These are phyloP conservation scores for Buceros bicornis DNA, from an alignment of 2,797 vertebrate genomes.

Conservation along the genomic window DNA sequence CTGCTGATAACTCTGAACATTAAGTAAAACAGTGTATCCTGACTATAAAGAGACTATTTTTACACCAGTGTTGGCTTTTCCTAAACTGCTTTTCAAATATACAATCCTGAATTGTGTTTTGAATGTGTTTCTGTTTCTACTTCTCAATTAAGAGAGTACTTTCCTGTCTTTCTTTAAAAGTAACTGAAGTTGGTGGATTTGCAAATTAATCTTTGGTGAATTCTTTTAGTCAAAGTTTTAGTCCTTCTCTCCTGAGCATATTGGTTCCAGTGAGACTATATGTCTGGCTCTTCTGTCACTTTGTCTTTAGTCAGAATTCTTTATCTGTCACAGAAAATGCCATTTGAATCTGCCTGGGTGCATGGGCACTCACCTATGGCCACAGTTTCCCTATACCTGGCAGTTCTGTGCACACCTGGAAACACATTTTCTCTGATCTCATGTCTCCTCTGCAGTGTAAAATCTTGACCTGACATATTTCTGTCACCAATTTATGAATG, in stretches of 20 bases:
- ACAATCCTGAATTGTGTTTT: background rate
- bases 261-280: background rate
- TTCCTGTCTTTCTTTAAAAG: background rate
- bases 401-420: background rate
- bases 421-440: background rate
- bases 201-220: background rate
- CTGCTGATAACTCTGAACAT: background rate
- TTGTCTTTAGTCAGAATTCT: background rate
- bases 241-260: background rate
- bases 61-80: background rate
- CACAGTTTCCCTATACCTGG: background rate
- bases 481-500: background rate
- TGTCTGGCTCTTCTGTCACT: background rate
- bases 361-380: accelerated
- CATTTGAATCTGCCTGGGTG: background rate
- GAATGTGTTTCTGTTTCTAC: background rate
- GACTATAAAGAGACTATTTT: background rate
- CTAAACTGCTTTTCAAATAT: background rate
- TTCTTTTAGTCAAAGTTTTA: background rate
- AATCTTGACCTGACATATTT: background rate
- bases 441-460: background rate
- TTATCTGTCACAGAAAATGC: background rate
- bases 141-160: background rate
- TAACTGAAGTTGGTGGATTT: background rate
- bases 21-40: background rate